Conservation (phyloP, 2,113 vertebrate species). For the Shinisaurus crocodilurus region DNA sequence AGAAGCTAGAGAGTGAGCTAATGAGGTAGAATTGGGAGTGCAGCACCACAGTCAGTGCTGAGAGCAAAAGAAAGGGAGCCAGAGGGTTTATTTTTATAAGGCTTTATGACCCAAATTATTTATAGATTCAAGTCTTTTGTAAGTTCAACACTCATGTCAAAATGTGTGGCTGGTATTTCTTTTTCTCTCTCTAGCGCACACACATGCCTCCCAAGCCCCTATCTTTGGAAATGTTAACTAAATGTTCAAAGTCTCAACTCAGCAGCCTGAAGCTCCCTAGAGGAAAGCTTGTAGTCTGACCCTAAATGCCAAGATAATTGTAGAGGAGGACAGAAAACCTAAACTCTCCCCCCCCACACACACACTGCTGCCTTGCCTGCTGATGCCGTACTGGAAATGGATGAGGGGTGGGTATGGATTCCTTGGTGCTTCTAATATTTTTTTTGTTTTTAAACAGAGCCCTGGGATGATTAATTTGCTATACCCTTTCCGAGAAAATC, state of each 20-base stretch:
- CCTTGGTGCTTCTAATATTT: neutral
- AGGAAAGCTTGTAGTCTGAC: constrained; percentile 20
- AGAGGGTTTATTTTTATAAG: constrained; percentile 61
- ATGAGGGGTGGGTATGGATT: neutral
- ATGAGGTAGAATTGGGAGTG: neutral
- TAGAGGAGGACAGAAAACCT: constrained; percentile 29
- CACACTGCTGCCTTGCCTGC: neutral
- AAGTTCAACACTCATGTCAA: constrained; percentile 50
- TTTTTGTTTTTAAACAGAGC: neutral
- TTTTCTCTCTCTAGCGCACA: constrained; percentile 1
- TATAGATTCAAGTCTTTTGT: constrained; percentile 62
- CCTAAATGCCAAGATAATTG: constrained; percentile 36
- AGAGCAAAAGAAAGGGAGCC: neutral
- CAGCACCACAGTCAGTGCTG: neutral
- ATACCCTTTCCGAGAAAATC: neutral
- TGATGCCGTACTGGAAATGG: constrained; percentile 12
- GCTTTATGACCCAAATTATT: constrained; percentile 66
- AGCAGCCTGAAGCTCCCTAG: constrained; percentile 36
- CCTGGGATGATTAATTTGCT: neutral
- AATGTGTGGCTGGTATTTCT: constrained; percentile 30
- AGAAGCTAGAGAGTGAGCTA: constrained; percentile 1
- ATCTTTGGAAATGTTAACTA: constrained; percentile 27
- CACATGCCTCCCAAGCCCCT: neutral
- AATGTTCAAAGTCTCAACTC: constrained; percentile 43
- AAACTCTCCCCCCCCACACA: neutral